phyloP scores from a whole-genome alignment of 1,140 invertebrate genomes.

The Brachionus calyciflorus region DNA sequence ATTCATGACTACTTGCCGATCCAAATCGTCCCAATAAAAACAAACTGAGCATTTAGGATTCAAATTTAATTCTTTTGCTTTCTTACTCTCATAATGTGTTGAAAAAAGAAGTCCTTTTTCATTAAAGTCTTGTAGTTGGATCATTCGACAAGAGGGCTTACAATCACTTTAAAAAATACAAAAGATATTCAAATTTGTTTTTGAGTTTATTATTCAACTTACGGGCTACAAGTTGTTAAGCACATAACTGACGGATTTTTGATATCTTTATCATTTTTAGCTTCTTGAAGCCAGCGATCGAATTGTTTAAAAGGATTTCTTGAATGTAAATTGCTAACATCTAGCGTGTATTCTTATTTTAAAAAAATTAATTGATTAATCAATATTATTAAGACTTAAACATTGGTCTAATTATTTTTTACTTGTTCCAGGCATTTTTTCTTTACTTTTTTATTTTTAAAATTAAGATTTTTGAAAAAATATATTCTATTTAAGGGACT shows the following conservation, averaged over 20 bases:
- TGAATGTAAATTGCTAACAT: neutral
- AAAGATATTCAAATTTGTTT: neutral
- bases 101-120: slow-evolving; percentile 16
- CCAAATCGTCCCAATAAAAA: slow-evolving; percentile 40
- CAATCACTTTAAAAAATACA: neutral
- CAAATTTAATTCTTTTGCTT: neutral
- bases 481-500: too few species aligned
- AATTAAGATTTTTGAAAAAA: too few species aligned
- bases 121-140: neutral
- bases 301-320: slow-evolving; percentile 20
- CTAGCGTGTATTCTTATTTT: neutral
- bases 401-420: too few species aligned
- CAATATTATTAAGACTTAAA: too few species aligned
- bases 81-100: slow-evolving; percentile 34
- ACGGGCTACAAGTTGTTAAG: slow-evolving; percentile 28
- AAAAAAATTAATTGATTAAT: neutral
- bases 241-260: slow-evolving; percentile 17
- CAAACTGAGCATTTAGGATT: neutral
- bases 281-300: neutral
- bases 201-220: neutral
- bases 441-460: too few species aligned
- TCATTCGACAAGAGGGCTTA: slow-evolving; percentile 38
- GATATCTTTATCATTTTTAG: neutral
- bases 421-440: slow-evolving; percentile 28
- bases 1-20: neutral